These are phyloP conservation scores for Siphlonurus alternatus DNA, from an alignment of 2,888 invertebrate species.

Conservation along the genomic window DNA sequence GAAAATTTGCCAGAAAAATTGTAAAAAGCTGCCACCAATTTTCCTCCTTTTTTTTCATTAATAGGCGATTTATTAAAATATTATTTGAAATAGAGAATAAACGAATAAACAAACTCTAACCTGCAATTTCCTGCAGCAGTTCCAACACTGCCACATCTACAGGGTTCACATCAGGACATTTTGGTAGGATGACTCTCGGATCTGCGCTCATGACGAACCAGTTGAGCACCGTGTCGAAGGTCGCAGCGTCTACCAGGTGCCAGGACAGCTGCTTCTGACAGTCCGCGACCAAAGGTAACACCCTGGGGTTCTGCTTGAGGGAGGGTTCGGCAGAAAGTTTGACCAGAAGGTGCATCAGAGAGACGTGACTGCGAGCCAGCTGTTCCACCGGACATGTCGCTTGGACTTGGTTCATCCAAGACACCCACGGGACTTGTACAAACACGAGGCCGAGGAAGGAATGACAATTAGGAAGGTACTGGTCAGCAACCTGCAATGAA, in stretches of 20 bases:
- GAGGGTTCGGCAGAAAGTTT: constrained; percentile 56
- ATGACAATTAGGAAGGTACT: constrained; percentile 51
- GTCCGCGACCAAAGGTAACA: constrained; percentile 34
- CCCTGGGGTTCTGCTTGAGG: constrained; percentile 38
- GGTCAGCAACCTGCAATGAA: constrained; percentile 33
- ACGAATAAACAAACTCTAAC: too few species aligned
- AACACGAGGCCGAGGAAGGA: constrained; percentile 53
- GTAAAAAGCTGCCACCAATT: too few species aligned
- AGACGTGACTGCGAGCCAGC: constrained; percentile 36
- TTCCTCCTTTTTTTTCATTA: too few species aligned
- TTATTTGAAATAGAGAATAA: too few species aligned
- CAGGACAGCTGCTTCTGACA: constrained; percentile 42
- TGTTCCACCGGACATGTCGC: too few species aligned
- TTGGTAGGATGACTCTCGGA: constrained; percentile 41
- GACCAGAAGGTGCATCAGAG: constrained; percentile 47
- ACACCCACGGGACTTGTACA: constrained; percentile 41
- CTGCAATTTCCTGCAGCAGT: constrained; percentile 9
- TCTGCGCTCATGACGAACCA: constrained; percentile 61
- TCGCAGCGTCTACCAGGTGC: constrained; percentile 40
- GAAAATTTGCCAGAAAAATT: too few species aligned
- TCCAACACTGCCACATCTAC: constrained; percentile 16
- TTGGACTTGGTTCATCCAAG: constrained; percentile 35
- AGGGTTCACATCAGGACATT: constrained; percentile 21
- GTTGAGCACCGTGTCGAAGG: constrained; percentile 47
- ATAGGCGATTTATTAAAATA: too few species aligned